Base-by-base conservation (phyloP, 2,113 vertebrate species). In the Ibidorhyncha struthersii region DNA sequence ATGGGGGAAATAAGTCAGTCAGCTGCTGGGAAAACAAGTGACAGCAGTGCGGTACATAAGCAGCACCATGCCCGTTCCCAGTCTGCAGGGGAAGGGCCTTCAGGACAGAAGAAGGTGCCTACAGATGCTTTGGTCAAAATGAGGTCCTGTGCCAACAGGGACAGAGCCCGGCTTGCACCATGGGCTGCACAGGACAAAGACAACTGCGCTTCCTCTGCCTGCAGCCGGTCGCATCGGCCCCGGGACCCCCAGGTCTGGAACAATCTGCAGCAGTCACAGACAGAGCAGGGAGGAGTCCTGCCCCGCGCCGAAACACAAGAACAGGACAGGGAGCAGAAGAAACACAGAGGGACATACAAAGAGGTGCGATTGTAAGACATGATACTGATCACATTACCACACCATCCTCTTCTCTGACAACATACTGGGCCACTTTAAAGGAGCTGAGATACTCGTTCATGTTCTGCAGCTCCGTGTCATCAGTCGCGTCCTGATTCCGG, bases 381-480 rank as follows among this genome's bases (percentile, higher is more conserved):
- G 88, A 94, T 94, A 91, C 89, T 95, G 34, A n/a, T 90, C 96
- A 92, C 92, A 98, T 99, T 98, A 99, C 99, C 99, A 99, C 99
- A 77, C 99, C 99, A 0, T 99, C 99, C 55, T 99, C 99, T 97
- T 99, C 99, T 43, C 99, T 99, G 96, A 99, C 99, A 98, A 99
- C 99, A 62, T 99, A 99, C 98, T 99, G 99, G 21, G 99, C 99
- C 98, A 99, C 99, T 98, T 99, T 99, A 97, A 99, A 99, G 97
- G 99, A 99, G 97, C 99, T 99, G 90, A 99, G 98, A 97, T 99
- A 99, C 98, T 99, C 99, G 25, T 99, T 99, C 99, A 99, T 99
- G 97, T 99, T 99, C 98, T 99, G 99, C 50, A 99, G 98, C 96
- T 99, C 99, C 0, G 99, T 99, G 98, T 99, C 99, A 3, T 99